A percentile compares a stretch with the other conserved stretches of the same genome.
These are phyloP conservation scores for Coenonympha glycerion DNA, from an alignment of 2,888 invertebrate species.

Conservation along the genomic window DNA sequence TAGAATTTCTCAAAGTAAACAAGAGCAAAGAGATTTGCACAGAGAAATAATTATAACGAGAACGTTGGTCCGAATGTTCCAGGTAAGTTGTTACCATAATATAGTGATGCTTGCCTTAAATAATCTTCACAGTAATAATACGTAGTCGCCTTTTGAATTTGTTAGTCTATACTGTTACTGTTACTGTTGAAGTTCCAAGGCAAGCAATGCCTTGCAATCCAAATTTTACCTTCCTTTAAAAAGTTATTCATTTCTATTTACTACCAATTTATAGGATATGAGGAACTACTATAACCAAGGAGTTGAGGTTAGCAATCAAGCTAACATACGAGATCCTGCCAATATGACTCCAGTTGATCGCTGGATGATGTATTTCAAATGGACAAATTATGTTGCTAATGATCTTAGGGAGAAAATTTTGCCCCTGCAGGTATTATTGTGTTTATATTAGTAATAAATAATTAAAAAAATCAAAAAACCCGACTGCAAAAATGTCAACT, in stretches of 20 bases:
- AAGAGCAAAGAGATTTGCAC: slow-evolving; percentile 31
- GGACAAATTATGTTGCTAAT: slow-evolving; percentile 36
- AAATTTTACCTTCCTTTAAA: too few species aligned
- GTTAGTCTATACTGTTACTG: too few species aligned
- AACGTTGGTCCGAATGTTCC: slow-evolving; percentile 34
- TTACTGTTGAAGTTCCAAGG: too few species aligned
- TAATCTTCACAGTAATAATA: too few species aligned
- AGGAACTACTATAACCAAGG: slow-evolving; percentile 8
- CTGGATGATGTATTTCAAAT: slow-evolving; percentile 55
- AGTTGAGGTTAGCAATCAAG: neutral
- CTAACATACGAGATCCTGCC: slow-evolving; percentile 22
- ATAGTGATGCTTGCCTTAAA: neutral
- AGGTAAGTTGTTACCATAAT: slow-evolving; percentile 15
- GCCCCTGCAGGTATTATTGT: slow-evolving; percentile 39
- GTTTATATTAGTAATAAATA: neutral
- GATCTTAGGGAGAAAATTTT: slow-evolving; percentile 33
- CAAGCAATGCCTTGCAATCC: too few species aligned
- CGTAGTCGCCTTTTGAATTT: too few species aligned
- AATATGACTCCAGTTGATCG: slow-evolving; percentile 36
- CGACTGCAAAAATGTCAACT: too few species aligned
- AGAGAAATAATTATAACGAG: slow-evolving; percentile 27
- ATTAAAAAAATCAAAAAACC: too few species aligned
- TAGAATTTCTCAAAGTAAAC: slow-evolving; percentile 1
- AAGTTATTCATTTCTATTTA: too few species aligned
- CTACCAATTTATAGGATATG: too few species aligned